These are phyloP conservation scores for Acrocephalus arundinaceus DNA, from an alignment of 2,113 vertebrate genomes.

Conservation along the genomic window DNA sequence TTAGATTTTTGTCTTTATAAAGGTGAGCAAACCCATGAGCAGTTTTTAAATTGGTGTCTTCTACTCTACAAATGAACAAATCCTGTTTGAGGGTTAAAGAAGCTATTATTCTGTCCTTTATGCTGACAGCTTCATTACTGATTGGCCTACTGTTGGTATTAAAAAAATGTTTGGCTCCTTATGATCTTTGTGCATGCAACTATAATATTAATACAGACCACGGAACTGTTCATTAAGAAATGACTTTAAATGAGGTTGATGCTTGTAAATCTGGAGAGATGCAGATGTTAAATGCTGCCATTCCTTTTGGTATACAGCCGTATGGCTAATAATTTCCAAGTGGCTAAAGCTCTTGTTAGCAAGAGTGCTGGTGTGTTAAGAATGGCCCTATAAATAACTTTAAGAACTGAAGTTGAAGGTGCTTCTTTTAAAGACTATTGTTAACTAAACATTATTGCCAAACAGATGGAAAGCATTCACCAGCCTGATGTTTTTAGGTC, in stretches of 20 bases:
- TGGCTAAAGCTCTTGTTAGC: conserved; percentile 81
- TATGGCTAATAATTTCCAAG: conserved; percentile 82
- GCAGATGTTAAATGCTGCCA: conserved; percentile 80
- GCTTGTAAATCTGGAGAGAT: conserved; percentile 79
- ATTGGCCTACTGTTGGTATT: conserved; percentile 81
- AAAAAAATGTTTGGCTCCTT: conserved; percentile 81
- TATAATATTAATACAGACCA: conserved; percentile 79
- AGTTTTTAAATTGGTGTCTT: conserved; percentile 81
- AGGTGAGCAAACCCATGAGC: conserved; percentile 83
- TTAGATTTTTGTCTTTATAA: conserved; percentile 84
- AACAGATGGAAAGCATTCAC: conserved; percentile 95
- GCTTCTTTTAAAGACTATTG: conserved; percentile 86
- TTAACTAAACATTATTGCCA: conserved; percentile 89
- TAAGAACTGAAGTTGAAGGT: conserved; percentile 84
- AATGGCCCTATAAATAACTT: conserved; percentile 81
- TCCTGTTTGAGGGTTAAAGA: conserved; percentile 83
- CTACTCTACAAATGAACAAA: conserved; percentile 77
- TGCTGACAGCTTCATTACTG: conserved; percentile 81
- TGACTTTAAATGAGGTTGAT: conserved; percentile 79
- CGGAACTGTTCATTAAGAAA: conserved; percentile 79
- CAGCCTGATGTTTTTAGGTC: conserved; percentile 93
- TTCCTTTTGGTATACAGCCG: conserved; percentile 72
- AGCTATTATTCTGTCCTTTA: conserved; percentile 83
- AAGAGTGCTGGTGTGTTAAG: conserved; percentile 79
- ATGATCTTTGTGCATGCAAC: conserved; percentile 77